Evolutionary conservation across 2,888 invertebrate genomes (phyloP).

Genomic region (Holacanthella duospinosa): DNA sequence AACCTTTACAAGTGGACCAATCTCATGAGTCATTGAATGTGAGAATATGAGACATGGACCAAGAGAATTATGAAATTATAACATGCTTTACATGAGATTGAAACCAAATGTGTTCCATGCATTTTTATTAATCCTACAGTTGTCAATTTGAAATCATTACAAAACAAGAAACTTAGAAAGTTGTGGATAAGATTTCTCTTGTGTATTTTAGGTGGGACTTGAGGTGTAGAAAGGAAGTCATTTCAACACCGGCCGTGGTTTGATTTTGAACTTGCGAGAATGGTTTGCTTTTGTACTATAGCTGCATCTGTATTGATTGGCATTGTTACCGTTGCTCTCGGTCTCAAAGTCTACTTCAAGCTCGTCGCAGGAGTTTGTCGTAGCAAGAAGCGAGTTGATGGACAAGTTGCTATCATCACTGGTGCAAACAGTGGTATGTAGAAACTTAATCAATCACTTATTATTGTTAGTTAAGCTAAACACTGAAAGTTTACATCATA

Average conservation of each 20-base stretch:
- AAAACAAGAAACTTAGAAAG: neutral
- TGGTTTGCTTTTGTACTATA: neutral
- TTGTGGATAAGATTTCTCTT: neutral
- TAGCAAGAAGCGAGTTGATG: slow-evolving; percentile 39
- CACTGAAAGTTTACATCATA: too few relatives aligned
- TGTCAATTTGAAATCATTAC: too few relatives aligned
- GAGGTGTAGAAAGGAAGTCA: too few relatives aligned
- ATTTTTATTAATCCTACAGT: too few relatives aligned
- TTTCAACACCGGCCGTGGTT: too few relatives aligned
- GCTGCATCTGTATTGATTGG: neutral
- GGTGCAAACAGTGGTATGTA: slow-evolving; percentile 40
- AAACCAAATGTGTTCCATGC: too few relatives aligned
- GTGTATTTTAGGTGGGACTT: neutral
- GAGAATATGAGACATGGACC: too few relatives aligned
- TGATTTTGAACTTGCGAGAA: neutral
- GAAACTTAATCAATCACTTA: neutral
- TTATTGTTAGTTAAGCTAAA: neutral
- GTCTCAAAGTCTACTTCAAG: slow-evolving; percentile 36
- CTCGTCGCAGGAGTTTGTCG: slow-evolving; percentile 38
- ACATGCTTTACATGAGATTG: too few relatives aligned
- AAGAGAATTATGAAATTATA: too few relatives aligned
- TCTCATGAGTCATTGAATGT: too few relatives aligned
- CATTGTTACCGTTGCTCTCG: slow-evolving; percentile 9
- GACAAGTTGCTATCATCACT: slow-evolving; percentile 41
- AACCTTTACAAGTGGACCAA: too few relatives aligned